Base-by-base conservation (phyloP, 2,888 invertebrate species). In the Heliconius aoede region DNA sequence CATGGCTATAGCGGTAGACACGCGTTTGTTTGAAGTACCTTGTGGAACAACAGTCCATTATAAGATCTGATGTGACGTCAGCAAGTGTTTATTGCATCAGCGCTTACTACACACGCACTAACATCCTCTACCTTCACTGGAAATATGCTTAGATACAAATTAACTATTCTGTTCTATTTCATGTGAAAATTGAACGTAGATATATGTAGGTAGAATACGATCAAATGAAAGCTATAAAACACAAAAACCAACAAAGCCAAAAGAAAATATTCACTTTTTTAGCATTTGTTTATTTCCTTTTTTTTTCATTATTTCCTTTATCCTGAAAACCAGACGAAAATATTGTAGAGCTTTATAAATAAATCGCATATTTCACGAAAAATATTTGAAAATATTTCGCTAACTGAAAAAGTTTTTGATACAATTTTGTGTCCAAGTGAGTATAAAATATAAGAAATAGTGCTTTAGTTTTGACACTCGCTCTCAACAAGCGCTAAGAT, bases 381-480 rank as follows among this genome's bases (percentile, higher is more conserved):
- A n/a, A 55, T 28, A 71, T 64, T 26, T 28, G 55, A 72, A 36
- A 76, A 72, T 28, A 28, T 71, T 64, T 36, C 64, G 36, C 58
- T 72, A 76, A 76, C 62, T 72, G 75, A 71, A 72, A 76, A 64
- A 72, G 36, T 64, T 62, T 58, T 21, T 64, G 62, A 75, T 46
- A 58, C 51, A 69, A 65, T 76, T 76, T 64, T 40, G 75, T 71
- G 55, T 76, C 55, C 71, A 55, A 76, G 71, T 58, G 64, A 65
- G 75, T 72, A 58, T 76, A 72, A 72, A 72, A 76, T 76, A 72
- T 64, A 76, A 76, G 74, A 75, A 71, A 69, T 72, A 77, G 74
- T 79, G 79, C 69, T 71, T 79, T 75, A 79, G 77, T 79, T 75
- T 71, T 79, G 79, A 79, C 77, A 79, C 40, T 61, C 46, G 77